Evolutionary conservation across 92 coral and sea anemone species (phyloP).

Genomic region (Muricea muricata): DNA sequence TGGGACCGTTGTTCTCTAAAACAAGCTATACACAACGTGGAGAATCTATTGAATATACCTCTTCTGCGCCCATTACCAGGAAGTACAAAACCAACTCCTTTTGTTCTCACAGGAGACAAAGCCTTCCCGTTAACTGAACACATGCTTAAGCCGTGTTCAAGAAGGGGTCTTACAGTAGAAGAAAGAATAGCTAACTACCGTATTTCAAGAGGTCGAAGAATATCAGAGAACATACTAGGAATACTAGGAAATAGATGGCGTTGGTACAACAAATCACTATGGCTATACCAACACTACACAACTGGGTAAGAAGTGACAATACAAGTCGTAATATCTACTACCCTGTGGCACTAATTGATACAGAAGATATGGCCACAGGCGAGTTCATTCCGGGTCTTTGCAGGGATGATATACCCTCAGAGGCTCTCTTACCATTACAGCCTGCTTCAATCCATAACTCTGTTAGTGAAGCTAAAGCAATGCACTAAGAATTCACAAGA

Average conservation of each 20-base stretch:
- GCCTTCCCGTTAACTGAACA: no score
- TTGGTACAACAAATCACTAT: conserved; percentile 43
- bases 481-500: conserved; percentile 58
- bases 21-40: conserved; percentile 20
- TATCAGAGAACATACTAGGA: conserved; percentile 56
- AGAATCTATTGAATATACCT: conserved; percentile 40
- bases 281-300: conserved; percentile 57
- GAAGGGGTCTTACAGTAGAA: no score
- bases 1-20: conserved; percentile 23
- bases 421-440: conserved; percentile 31
- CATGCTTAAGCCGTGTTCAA: no score
- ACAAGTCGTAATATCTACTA: conserved; percentile 37
- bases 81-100: conserved; percentile 33
- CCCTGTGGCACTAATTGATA: conserved; percentile 42
- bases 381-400: conserved; percentile 57
- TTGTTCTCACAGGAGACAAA: conserved; percentile 41
- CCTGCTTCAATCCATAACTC: conserved; percentile 17
- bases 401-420: conserved; percentile 51
- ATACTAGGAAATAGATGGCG: conserved; percentile 61
- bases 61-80: conserved; percentile 45
- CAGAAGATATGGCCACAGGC: conserved; percentile 48
- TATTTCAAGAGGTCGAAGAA: conserved; percentile 59
- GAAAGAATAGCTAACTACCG: no score
- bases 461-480: conserved; percentile 45
- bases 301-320: conserved; percentile 57